Conservation (phyloP, 2,888 invertebrate genomes). For the Galeruca laticollis region DNA sequence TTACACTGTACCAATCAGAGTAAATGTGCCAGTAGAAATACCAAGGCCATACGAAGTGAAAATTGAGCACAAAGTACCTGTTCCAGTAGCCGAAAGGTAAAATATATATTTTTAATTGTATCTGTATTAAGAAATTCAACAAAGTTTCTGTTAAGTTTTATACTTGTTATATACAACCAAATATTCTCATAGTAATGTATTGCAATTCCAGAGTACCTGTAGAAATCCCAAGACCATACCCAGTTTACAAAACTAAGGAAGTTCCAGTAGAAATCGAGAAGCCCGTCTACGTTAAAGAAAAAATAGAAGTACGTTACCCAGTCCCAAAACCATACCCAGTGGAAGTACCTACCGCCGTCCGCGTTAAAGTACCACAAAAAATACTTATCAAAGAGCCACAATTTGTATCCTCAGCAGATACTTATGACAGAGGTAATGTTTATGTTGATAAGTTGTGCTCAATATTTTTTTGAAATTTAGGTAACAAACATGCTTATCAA, state of each 20-base stretch:
- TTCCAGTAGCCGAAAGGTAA: constrained; percentile 44
- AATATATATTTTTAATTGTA: neutral
- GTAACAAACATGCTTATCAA: too few relatives aligned
- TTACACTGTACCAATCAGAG: constrained; percentile 50
- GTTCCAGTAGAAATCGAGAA: constrained; percentile 54
- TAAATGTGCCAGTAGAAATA: constrained; percentile 55
- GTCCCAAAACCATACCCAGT: constrained; percentile 53
- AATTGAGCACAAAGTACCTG: constrained; percentile 54
- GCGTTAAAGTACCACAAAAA: constrained; percentile 52
- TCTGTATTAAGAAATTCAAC: too few relatives aligned
- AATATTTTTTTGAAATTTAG: too few relatives aligned
- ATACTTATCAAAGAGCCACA: constrained; percentile 44
- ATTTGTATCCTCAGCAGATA: neutral
- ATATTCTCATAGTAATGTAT: neutral
- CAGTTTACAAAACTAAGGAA: constrained; percentile 52
- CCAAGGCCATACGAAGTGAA: constrained; percentile 54
- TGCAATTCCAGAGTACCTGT: constrained; percentile 41
- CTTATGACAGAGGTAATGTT: neutral
- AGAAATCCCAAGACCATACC: constrained; percentile 59
- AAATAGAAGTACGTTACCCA: constrained; percentile 52
- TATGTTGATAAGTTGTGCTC: neutral
- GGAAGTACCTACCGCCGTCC: constrained; percentile 53
- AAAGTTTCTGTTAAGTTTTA: too few relatives aligned
- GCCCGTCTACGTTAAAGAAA: constrained; percentile 55
- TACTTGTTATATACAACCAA: too few relatives aligned